A percentile compares a stretch with the other conserved stretches of the same genome.
Evolutionary conservation across 2,113 vertebrate species (phyloP).

Genomic region (Antennarius striatus): DNA sequence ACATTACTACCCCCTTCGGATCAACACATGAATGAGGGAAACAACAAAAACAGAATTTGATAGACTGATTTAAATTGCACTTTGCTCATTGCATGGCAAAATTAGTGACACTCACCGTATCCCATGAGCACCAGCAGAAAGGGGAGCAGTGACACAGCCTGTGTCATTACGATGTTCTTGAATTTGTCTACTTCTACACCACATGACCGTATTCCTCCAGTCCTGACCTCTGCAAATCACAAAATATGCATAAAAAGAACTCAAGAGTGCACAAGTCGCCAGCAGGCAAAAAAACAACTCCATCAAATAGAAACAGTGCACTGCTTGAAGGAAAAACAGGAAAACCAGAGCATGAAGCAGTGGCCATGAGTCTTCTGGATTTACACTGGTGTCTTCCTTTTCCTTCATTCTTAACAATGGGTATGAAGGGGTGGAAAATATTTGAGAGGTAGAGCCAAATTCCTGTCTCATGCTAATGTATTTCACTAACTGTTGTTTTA

Average conservation of each 20-base stretch:
- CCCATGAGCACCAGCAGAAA: slow-evolving; percentile 87
- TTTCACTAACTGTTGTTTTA: no score
- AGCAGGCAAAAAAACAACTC: neutral
- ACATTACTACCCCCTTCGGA: neutral
- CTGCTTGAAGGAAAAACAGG: slow-evolving; percentile 51
- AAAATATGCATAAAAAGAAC: neutral
- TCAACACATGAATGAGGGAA: slow-evolving; percentile 8
- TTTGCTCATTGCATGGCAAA: neutral
- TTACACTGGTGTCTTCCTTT: slow-evolving; percentile 57
- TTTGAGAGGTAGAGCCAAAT: neutral
- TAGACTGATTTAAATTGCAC: neutral
- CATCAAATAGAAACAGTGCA: neutral
- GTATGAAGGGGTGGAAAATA: slow-evolving; percentile 18
- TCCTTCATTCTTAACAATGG: slow-evolving; percentile 65
- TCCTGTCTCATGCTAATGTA: neutral
- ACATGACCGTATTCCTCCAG: slow-evolving; percentile 82
- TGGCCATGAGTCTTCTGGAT: slow-evolving; percentile 35
- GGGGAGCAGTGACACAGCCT: slow-evolving; percentile 82
- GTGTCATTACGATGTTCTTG: slow-evolving; percentile 91
- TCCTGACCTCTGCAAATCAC: slow-evolving; percentile 36
- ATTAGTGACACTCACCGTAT: slow-evolving; percentile 82
- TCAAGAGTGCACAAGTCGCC: neutral
- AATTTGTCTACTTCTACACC: slow-evolving; percentile 81
- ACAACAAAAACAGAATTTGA: neutral
- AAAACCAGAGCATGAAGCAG: slow-evolving; percentile 25